Conservation (phyloP, 1,140 invertebrate species). For the Neotoxoptera formosana region DNA sequence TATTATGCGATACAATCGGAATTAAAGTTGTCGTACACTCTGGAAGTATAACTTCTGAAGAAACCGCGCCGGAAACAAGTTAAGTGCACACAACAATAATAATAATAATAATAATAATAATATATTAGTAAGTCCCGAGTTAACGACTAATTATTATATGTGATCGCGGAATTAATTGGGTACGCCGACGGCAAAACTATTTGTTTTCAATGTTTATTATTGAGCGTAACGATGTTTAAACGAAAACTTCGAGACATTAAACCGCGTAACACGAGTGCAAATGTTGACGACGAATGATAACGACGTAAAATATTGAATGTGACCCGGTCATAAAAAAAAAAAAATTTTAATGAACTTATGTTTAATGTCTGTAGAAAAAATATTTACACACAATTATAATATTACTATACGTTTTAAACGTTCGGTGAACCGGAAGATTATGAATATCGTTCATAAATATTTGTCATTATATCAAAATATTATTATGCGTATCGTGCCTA, state of each 20-base stretch:
- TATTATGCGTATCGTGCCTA: background rate
- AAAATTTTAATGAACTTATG: background rate
- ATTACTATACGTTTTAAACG: background rate
- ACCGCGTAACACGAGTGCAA: too few species aligned
- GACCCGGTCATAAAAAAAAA: background rate
- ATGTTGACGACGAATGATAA: too few species aligned
- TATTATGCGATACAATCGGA: background rate
- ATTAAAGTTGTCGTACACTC: background rate
- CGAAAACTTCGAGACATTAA: background rate
- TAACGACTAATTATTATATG: background rate
- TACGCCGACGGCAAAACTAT: background rate
- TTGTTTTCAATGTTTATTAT: background rate
- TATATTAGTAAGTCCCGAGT: background rate
- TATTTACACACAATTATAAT: background rate
- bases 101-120: too few species aligned
- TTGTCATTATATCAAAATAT: background rate
- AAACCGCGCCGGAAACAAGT: background rate
- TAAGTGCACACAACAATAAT: background rate
- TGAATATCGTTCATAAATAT: background rate
- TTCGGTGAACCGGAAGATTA: background rate
- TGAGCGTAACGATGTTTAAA: background rate
- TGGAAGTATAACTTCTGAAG: background rate
- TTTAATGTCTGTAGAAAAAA: too few species aligned
- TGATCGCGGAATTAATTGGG: background rate
- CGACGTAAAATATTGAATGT: background rate